Evolutionary conservation across 1,140 invertebrate genomes (phyloP).

Genomic region (Maniola jurtina): DNA sequence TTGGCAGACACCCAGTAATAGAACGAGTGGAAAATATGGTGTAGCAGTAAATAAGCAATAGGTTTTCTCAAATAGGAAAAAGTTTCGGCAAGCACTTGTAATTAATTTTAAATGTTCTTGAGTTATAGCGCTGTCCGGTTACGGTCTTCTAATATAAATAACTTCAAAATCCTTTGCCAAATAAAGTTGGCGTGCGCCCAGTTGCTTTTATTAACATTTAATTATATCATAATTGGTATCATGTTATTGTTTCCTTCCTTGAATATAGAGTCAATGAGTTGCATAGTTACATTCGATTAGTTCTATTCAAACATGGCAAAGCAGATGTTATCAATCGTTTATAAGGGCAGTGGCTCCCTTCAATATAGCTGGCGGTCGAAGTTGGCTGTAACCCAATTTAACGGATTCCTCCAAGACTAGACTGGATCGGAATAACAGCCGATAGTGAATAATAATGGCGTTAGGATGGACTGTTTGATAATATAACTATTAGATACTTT

Average conservation of each 20-base stretch:
- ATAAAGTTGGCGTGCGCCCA: conserved; percentile 34
- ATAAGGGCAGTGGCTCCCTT: conserved; percentile 42
- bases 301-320: conserved; percentile 17
- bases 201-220: conserved; percentile 32
- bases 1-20: conserved; percentile 53
- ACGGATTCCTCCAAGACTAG: conserved; percentile 41
- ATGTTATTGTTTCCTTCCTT: conserved; percentile 9
- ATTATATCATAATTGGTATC: conserved; percentile 11
- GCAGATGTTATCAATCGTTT: conserved; percentile 36
- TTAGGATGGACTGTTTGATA: conserved; percentile 46
- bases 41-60: conserved; percentile 17
- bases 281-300: conserved; percentile 10
- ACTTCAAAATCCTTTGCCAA: conserved; percentile 42
- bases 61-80: conserved; percentile 16
- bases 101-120: conserved; percentile 14
- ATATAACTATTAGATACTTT: conserved; percentile 21
- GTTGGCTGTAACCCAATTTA: conserved; percentile 58
- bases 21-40: conserved; percentile 26
- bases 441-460: conserved; percentile 46
- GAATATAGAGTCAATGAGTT: conserved; percentile 7
- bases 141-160: conserved; percentile 29
- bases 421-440: conserved; percentile 19
- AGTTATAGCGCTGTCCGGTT: conserved; percentile 19
- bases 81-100: not conserved
- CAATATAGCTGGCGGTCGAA: conserved; percentile 47